Base-by-base conservation (phyloP, 2,797 vertebrate species). In the Megaceryle alcyon region DNA sequence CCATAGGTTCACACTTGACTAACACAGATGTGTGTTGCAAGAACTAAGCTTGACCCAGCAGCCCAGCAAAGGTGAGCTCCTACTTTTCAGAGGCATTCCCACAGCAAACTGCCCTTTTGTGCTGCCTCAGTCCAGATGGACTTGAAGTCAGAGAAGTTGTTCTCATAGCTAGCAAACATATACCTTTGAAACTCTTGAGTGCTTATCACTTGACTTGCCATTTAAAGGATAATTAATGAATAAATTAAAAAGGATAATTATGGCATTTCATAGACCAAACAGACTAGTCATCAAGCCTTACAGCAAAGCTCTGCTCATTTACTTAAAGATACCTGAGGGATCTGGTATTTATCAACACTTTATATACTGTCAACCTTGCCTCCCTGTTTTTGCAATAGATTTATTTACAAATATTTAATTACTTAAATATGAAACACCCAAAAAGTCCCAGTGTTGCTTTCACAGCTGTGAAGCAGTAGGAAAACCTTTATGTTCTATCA, bases 221-320 rank as follows among this genome's bases (percentile, higher is more conserved):
- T 96, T 97, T 97, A 97, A 96, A 96, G 86, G 94, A 97, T 97
- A 97, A 98, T 97, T 98, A 97, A 98, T 97, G 96, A 97, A 97
- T 97, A 97, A 96, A 98, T 96, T 96, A 92, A 97, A 96, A 98
- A 96, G 89, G 63, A 96, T 97, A 96, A 98, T 98, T 97, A 97
- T 86, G 92, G 95, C 92, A 96, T 98, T 98, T 98, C 96, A 94
- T 33, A 98, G 94, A 97, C 93, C 86, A 97, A 91, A 94, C 78
- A 96, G 97, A 97, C 95, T 94, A 95, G 94, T 98, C 94, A 96
- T 97, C 97, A 98, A 97, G 96, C 91, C 95, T 97, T 91, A 96
- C 77, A 97, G 97, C 92, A 97, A 87, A 94, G 49, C 93, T 88
- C 90, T 97, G 72, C 96, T 97, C 90, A 91, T 98, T 98, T 97